Evolutionary conservation across 2,113 vertebrate species (phyloP).

Genomic region (Murina feae): DNA sequence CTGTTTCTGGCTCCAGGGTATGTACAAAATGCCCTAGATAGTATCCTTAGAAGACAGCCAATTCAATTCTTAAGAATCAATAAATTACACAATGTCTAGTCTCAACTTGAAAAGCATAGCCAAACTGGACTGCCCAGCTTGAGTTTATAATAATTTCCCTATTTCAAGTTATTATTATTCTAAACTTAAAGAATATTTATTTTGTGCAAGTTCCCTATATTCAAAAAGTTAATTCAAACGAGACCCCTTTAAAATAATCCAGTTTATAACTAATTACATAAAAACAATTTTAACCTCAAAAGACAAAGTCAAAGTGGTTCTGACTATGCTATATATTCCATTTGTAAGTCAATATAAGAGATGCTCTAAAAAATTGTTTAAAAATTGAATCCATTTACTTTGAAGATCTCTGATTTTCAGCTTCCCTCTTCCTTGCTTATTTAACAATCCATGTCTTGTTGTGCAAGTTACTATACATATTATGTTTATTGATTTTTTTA

Average conservation of each 20-base stretch:
- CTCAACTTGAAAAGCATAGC: background rate
- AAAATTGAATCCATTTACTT: constrained; percentile 8
- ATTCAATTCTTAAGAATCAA: background rate
- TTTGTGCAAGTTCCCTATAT: background rate
- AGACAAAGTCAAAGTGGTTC: background rate
- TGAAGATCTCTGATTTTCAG: background rate
- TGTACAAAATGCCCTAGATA: background rate
- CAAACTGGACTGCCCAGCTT: background rate
- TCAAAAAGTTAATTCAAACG: background rate
- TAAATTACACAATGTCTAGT: background rate
- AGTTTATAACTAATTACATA: background rate
- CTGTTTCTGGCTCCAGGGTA: background rate
- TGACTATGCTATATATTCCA: background rate
- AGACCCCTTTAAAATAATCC: background rate
- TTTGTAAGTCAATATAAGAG: background rate
- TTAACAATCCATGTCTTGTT: background rate
- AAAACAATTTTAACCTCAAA: constrained; percentile 1
- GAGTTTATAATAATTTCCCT: background rate
- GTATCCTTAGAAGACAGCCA: background rate
- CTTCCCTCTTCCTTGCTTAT: background rate
- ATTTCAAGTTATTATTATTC: background rate
- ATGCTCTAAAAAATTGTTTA: background rate
- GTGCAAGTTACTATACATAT: background rate
- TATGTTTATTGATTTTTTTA: background rate
- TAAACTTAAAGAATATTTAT: background rate